Evolutionary conservation across 2,888 invertebrate species (phyloP).

Genomic region (Microctonus aethiopoides): DNA sequence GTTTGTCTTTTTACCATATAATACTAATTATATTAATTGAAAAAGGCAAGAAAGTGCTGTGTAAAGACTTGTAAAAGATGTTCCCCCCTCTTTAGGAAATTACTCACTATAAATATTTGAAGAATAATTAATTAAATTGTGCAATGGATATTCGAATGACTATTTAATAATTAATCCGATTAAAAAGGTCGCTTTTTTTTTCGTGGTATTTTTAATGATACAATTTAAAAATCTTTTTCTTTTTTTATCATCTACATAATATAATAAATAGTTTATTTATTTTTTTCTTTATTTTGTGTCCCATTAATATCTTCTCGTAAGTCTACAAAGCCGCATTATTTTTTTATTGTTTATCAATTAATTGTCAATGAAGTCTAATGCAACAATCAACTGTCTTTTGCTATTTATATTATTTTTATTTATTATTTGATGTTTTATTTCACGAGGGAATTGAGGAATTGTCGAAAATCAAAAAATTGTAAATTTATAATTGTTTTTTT

Average conservation of each 20-base stretch:
- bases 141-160: neutral
- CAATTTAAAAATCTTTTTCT: no score
- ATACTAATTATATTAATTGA: neutral
- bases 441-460: slow-evolving; percentile 1
- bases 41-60: slow-evolving; percentile 4
- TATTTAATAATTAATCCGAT: neutral
- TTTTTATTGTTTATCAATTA: neutral
- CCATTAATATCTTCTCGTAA: slow-evolving; percentile 6
- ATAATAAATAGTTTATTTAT: neutral
- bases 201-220: neutral
- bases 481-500: neutral
- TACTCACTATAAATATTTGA: neutral
- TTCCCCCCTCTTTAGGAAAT: neutral
- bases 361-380: neutral
- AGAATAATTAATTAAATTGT: neutral
- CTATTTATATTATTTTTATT: neutral
- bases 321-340: slow-evolving; percentile 4
- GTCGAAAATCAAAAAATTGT: neutral
- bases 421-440: slow-evolving; percentile 13
- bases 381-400: neutral
- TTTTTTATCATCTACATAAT: neutral
- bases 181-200: neutral
- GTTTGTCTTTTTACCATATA: no score
- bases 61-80: slow-evolving; percentile 3
- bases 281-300: neutral